Evolutionary conservation across 92 coral and sea anemone genomes (phyloP).

Genomic region (Siderastrea siderea): DNA sequence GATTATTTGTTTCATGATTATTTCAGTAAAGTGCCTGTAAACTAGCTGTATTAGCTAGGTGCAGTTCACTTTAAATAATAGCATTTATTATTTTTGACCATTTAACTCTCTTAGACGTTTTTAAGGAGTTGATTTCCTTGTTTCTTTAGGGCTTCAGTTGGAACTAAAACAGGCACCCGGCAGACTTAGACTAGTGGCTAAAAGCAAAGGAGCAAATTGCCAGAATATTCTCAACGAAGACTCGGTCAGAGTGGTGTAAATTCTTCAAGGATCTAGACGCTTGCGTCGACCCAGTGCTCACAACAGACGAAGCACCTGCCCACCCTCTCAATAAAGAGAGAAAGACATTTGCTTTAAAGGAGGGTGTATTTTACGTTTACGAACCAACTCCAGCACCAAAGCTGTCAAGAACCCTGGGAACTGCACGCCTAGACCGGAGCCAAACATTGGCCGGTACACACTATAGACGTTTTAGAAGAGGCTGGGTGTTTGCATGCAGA

Average conservation of each 20-base stretch:
- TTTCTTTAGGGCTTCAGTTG: conserved; percentile 72
- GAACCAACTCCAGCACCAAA: conserved; percentile 96
- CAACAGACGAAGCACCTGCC: conserved; percentile 79
- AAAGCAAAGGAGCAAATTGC: conserved; percentile 70
- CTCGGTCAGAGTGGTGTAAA: conserved; percentile 91
- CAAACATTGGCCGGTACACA: conserved; percentile 78
- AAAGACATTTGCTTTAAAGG: conserved; percentile 67
- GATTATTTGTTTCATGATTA: too few species aligned
- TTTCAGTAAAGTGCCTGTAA: too few species aligned
- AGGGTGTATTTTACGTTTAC: conserved; percentile 17
- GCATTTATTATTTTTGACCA: too few species aligned
- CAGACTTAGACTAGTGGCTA: conserved; percentile 80
- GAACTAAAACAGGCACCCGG: conserved; percentile 79
- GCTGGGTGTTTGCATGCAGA: conserved; percentile 74
- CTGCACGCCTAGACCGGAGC: conserved; percentile 49
- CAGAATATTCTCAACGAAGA: conserved; percentile 75
- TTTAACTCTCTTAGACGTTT: too few species aligned
- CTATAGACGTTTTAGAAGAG: conserved; percentile 84
- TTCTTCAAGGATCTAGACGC: conserved; percentile 89
- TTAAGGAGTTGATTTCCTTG: background rate
- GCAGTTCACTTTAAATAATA: too few species aligned
- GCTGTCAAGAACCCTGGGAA: conserved; percentile 90
- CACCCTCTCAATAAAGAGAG: conserved; percentile 85
- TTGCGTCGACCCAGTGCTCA: conserved; percentile 92
- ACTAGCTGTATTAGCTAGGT: too few species aligned